A percentile compares a stretch with the other conserved stretches of the same genome.
Conservation (phyloP, 2,888 invertebrate species). For the Caradrina kadenii region DNA sequence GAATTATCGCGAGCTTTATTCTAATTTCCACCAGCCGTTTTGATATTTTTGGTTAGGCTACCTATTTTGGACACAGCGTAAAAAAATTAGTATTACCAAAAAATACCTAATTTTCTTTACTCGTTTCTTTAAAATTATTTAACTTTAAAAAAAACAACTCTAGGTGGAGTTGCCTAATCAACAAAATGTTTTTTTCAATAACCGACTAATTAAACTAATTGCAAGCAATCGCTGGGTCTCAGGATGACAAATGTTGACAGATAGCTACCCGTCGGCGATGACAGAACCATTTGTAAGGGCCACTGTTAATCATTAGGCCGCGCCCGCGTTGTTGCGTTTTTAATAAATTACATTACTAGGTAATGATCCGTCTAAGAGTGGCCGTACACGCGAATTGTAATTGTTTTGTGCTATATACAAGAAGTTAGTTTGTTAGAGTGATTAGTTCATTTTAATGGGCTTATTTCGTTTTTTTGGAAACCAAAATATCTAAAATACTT, state of each 20-base stretch:
- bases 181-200: conserved; percentile 52
- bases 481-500: not conserved
- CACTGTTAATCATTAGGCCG: conserved; percentile 78
- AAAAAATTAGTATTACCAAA: not conserved
- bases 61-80: no score
- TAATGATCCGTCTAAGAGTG: conserved; percentile 65
- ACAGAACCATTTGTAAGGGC: conserved; percentile 84
- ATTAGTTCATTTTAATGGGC: conserved; percentile 35
- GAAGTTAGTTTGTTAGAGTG: conserved; percentile 32
- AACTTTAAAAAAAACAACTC: not conserved
- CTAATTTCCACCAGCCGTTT: no score
- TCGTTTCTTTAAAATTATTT: not conserved
- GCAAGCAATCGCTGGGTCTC: conserved; percentile 71
- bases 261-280: conserved; percentile 80
- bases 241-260: conserved; percentile 84
- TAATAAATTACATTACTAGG: conserved; percentile 72
- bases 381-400: conserved; percentile 62
- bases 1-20: no score
- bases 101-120: not conserved
- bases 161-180: conserved; percentile 31
- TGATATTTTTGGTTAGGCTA: no score
- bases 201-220: conserved; percentile 76
- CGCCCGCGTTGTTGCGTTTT: conserved; percentile 71
- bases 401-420: conserved; percentile 53
- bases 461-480: not conserved